phyloP scores from a whole-genome alignment of 2,797 vertebrate species.

The Echiichthys vipera region DNA sequence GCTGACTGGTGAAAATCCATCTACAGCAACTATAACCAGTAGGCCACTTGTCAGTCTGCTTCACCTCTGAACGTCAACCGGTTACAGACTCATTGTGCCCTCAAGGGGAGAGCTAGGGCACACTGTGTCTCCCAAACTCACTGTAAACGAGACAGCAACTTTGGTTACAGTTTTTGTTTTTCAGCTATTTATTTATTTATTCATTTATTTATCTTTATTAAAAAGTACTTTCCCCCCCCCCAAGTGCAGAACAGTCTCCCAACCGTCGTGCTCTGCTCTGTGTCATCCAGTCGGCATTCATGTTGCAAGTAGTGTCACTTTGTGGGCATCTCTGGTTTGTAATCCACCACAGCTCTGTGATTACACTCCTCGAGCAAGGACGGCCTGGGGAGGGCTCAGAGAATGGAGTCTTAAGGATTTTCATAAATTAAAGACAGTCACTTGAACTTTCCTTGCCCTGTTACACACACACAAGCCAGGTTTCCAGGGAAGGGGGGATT shows the following conservation, averaged over 20 bases:
- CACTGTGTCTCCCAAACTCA: constrained; percentile 94
- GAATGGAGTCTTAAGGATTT: constrained; percentile 98
- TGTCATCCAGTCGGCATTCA: constrained; percentile 83
- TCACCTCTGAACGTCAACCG: constrained; percentile 88
- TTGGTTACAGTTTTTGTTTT: constrained; percentile 97
- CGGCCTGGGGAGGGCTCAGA: constrained; percentile 86
- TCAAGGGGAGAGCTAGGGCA: constrained; percentile 88
- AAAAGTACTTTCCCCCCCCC: constrained; percentile 89
- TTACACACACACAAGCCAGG: constrained; percentile 91
- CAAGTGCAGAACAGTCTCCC: constrained; percentile 93
- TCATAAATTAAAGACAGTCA: constrained; percentile 99
- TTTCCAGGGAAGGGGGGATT: constrained; percentile 69
- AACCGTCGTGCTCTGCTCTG: constrained; percentile 86
- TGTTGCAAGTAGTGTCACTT: constrained; percentile 82
- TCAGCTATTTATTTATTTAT: constrained; percentile 87
- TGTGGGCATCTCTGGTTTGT: constrained; percentile 79
- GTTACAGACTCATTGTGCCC: constrained; percentile 83
- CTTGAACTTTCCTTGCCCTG: constrained; percentile 93
- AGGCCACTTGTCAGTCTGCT: constrained; percentile 89
- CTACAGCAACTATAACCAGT: constrained; percentile 91
- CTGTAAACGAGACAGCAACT: constrained; percentile 99
- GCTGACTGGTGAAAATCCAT: constrained; percentile 89
- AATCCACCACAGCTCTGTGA: constrained; percentile 84
- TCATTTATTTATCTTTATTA: constrained; percentile 89
- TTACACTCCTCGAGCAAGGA: constrained; percentile 88